Conservation (phyloP, 2,888 invertebrate species). For the Argyresthia goedartella region DNA sequence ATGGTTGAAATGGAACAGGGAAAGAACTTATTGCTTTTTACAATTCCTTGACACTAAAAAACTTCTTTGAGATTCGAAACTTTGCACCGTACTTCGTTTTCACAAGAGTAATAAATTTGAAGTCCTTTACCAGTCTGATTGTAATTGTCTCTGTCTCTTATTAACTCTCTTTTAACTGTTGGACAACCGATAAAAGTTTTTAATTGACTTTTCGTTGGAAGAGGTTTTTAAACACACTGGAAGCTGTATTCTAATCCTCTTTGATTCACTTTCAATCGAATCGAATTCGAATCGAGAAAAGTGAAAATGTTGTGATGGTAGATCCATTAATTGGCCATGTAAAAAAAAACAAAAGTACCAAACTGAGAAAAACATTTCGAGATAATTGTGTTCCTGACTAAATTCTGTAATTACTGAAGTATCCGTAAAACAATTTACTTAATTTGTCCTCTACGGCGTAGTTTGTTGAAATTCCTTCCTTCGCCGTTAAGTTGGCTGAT, state of each 20-base stretch:
- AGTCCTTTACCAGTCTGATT: not conserved
- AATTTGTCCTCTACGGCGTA: too few relatives aligned
- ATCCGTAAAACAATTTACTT: not conserved
- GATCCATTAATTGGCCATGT: not conserved
- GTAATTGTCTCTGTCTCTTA: constrained; percentile 9
- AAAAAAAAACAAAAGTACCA: not conserved
- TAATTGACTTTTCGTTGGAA: constrained; percentile 32
- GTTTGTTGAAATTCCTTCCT: too few relatives aligned
- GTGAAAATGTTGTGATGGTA: not conserved
- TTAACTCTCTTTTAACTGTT: constrained; percentile 38
- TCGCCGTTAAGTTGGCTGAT: too few relatives aligned
- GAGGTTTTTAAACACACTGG: not conserved
- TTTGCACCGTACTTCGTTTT: too few relatives aligned
- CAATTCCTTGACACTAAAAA: too few relatives aligned
- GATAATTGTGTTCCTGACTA: too few relatives aligned
- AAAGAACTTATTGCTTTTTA: too few relatives aligned
- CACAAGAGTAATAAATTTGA: not conserved
- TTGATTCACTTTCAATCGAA: not conserved
- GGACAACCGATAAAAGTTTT: constrained; percentile 36
- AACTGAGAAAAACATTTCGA: not conserved
- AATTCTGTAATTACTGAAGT: not conserved
- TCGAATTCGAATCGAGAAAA: not conserved
- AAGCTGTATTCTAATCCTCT: not conserved
- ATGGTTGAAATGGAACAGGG: too few relatives aligned
- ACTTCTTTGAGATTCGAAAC: too few relatives aligned